These are phyloP conservation scores for Geococcyx californianus DNA, from an alignment of 2,113 vertebrate genomes.

Conservation along the genomic window DNA sequence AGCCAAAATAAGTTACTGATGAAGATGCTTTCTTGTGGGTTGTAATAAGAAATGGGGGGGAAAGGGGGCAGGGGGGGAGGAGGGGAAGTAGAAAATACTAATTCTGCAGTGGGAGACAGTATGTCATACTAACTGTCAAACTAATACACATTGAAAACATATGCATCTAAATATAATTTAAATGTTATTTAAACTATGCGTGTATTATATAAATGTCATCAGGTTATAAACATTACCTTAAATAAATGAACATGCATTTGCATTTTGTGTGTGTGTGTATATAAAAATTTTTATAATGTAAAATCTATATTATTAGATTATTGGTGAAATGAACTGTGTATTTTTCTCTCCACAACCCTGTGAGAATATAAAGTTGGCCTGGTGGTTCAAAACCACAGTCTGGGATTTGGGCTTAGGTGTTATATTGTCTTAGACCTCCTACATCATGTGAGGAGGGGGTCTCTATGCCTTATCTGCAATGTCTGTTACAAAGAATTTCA, in stretches of 20 bases:
- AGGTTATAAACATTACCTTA: background rate
- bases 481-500: background rate
- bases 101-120: background rate
- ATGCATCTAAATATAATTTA: background rate
- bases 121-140: background rate
- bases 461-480: background rate
- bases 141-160: conserved; percentile 7
- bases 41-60: background rate
- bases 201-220: background rate
- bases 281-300: background rate
- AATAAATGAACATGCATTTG: background rate
- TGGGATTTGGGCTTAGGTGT: background rate
- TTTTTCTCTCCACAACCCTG: background rate
- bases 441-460: background rate
- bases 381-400: background rate
- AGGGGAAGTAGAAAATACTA: background rate
- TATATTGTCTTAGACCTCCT: background rate
- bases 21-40: conserved; percentile 38
- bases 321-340: background rate
- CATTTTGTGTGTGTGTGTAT: background rate
- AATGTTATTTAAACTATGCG: background rate
- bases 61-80: too few species aligned
- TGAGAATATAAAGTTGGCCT: background rate
- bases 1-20: conserved; percentile 50
- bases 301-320: background rate